Percentiles rank a stretch among this genome's conserved stretches.
phyloP scores from a whole-genome alignment of 2,888 invertebrate genomes.

The Dynastes tityus region DNA sequence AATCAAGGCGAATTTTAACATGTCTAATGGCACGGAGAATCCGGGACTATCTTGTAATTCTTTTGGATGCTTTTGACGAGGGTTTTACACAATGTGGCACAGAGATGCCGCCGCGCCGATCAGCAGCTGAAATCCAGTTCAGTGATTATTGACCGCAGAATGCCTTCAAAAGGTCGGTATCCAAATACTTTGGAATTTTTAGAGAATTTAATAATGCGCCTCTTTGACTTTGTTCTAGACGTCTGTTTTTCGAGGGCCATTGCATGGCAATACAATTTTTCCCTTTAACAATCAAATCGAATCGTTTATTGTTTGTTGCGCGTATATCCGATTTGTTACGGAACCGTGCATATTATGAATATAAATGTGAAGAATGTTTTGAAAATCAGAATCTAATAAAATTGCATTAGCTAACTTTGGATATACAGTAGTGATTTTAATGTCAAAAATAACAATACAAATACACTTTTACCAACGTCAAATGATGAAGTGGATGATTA shows the following conservation, averaged over 20 bases:
- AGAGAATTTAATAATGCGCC: constrained; percentile 13
- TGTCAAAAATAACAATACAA: no score
- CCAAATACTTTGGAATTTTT: constrained; percentile 19
- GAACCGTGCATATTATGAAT: constrained; percentile 4
- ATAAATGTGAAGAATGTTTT: constrained; percentile 25
- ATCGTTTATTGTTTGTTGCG: constrained; percentile 11
- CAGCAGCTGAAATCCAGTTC: constrained; percentile 20
- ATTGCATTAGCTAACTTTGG: no score
- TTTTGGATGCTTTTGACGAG: constrained; percentile 39
- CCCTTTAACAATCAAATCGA: constrained; percentile 18
- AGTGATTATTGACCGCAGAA: constrained; percentile 37
- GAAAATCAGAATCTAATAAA: background rate
- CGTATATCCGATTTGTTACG: background rate
- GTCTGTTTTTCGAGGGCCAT: background rate
- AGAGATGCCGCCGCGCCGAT: background rate
- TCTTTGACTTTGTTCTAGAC: background rate
- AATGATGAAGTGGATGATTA: no score
- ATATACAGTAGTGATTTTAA: no score
- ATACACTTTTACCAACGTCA: no score
- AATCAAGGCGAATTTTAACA: constrained; percentile 27
- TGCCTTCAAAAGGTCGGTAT: constrained; percentile 5
- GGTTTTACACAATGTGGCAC: constrained; percentile 11
- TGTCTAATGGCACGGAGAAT: constrained; percentile 10
- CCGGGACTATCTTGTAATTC: constrained; percentile 23
- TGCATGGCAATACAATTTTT: background rate